These are phyloP conservation scores for Holcopasites calliopsidis DNA, from an alignment of 1,140 invertebrate genomes.

Conservation along the genomic window DNA sequence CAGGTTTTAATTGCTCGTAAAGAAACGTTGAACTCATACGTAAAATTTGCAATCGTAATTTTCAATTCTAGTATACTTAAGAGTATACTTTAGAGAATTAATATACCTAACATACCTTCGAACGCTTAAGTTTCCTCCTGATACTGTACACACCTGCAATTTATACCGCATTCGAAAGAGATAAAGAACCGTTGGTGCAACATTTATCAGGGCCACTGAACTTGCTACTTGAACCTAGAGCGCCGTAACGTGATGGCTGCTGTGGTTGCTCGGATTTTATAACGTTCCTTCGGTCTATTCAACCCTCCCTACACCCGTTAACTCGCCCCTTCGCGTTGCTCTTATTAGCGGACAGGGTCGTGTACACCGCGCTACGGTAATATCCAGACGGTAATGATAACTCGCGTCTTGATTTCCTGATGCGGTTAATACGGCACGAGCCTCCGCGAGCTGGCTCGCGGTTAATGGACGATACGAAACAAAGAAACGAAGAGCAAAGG, in stretches of 20 bases:
- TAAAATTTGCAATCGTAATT: neutral
- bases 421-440: conserved; percentile 69
- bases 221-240: conserved; percentile 69
- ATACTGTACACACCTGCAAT: conserved; percentile 5
- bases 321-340: conserved; percentile 43
- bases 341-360: conserved; percentile 54
- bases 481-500: conserved; percentile 54
- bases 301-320: neutral
- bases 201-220: conserved; percentile 68
- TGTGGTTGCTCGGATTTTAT: conserved; percentile 70
- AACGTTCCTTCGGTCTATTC: conserved; percentile 52
- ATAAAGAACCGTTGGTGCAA: conserved; percentile 1
- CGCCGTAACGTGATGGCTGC: conserved; percentile 63
- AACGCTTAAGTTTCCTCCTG: neutral
- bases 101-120: neutral
- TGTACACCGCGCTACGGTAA: conserved; percentile 55
- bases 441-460: conserved; percentile 39
- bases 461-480: conserved; percentile 58
- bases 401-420: conserved; percentile 70
- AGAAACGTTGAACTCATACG: neutral
- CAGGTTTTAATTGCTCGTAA: neutral
- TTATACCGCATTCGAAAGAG: neutral
- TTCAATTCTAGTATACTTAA: neutral
- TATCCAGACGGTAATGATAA: conserved; percentile 68
- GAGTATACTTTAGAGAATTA: too few relatives aligned